Evolutionary conservation across 2,888 invertebrate genomes (phyloP).

Genomic region (Lasioglossum marginatum): DNA sequence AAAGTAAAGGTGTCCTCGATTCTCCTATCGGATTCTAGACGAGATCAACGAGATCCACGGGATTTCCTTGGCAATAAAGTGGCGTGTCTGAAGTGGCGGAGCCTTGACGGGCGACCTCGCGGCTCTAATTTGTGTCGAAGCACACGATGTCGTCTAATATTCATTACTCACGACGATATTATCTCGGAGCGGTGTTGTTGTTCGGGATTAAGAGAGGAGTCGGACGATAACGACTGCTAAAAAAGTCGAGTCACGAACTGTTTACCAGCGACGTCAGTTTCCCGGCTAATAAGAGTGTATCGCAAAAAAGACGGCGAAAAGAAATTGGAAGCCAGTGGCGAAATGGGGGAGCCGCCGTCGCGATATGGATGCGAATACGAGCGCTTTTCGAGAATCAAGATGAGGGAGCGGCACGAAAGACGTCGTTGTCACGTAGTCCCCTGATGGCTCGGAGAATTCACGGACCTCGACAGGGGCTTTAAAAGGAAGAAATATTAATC

Average conservation of each 20-base stretch:
- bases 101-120: background rate
- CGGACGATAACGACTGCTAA: background rate
- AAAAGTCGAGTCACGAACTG: constrained; percentile 51
- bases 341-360: constrained; percentile 23
- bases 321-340: constrained; percentile 39
- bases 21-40: no score
- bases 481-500: constrained; percentile 71
- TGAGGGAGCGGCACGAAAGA: constrained; percentile 43
- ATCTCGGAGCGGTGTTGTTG: constrained; percentile 12
- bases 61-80: background rate
- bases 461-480: constrained; percentile 50
- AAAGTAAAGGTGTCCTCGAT: background rate
- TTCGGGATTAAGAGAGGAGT: background rate
- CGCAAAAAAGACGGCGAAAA: constrained; percentile 16
- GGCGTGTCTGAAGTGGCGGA: background rate
- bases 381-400: constrained; percentile 46
- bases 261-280: constrained; percentile 31
- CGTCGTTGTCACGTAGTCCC: constrained; percentile 57
- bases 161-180: constrained; percentile 8
- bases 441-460: constrained; percentile 55
- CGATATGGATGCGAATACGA: constrained; percentile 49
- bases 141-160: constrained; percentile 6
- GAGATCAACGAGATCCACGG: background rate
- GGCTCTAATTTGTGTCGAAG: constrained; percentile 10
- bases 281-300: constrained; percentile 46